Evolutionary conservation across 1,140 invertebrate species (phyloP), one percentile per base, ranked within the genome.

Genomic region (Trachymyrmex cornetzi): DNA sequence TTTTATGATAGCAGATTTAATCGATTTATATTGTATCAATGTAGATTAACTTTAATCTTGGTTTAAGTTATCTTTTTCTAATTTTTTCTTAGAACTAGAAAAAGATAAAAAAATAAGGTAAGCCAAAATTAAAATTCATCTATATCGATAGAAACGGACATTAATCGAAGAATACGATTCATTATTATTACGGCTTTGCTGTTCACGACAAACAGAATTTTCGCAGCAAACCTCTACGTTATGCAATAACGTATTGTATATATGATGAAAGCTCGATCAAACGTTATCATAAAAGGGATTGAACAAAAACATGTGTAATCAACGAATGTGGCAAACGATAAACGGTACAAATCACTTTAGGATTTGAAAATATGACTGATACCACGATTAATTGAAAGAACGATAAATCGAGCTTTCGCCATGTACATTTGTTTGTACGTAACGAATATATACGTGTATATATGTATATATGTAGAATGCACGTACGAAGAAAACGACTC

Each of bases 401-500:
- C 80, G 69, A 84, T 75, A 50, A 84, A 84, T 84, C 80, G 80
- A 84, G 69, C 59, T 74, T 53, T 48, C 67, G 30, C 69, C 53
- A 34, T 77, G 27, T 64, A 64, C 50, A 50, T 82, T 84, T 34
- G 19, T 77, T 27, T 80, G 72, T 77, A 80, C 27, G 57, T 82
- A 88, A 89, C 75, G 71, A 77, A 88, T 77, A 77, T 53, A 74
- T 80, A 64, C 79, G 16, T 48, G 22, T 57, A 59, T 89, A 63
- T 77, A 53, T 88, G 61, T 74, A 72, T 75, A 50, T 75, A 64
- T 88, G 19, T 81, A 77, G 61, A 79, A 88, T 66, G 82, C 64
- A 84, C 82, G 59, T 86, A 90, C 89, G 74, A 90, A 85, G 89
- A 88, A 90, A 90, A 84, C 48, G 74, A 57, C 77, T 88, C 74